Evolutionary conservation across 2,113 vertebrate species (phyloP), one percentile per base, ranked within the genome.

Genomic region (Cyphomyrus discorhynchus): DNA sequence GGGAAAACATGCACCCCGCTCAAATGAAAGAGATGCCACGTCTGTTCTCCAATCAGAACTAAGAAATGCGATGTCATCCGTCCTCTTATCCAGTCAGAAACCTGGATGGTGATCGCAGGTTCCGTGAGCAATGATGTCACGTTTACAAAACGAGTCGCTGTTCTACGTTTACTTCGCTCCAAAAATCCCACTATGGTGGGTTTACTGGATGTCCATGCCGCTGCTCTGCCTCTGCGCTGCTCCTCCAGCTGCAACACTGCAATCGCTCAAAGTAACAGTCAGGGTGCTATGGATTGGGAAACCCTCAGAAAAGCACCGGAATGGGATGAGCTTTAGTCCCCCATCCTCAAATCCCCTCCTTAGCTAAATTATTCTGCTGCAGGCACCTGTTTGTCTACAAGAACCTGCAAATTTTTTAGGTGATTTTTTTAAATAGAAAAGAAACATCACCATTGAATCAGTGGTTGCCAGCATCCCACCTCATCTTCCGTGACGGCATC

Each of bases 51-150:
- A 94, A 93, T 96, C 96, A 86, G 95, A 96, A 92, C 88, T 96
- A 95, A 96, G 95, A 93, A 95, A 95, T 93, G 95, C 95, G 95
- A 96, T 96, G 96, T 96, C 95, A 95, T 95, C 95, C 88, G 93
- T 96, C 92, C 95, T 95, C 92, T 95, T 95, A 93, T 95, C 94
- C 92, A 95, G 92, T 94, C 93, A 95, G 92, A 95, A 95, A 94
- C 94, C 92, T 93, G 95, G 95, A 95, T 96, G 94, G 94, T 90
- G 93, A 94, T 92, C 94, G 94, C 93, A 93, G 93, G 93, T 93
- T 92, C 94, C 94, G 95, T 96, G 95, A 96, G 95, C 96, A 96
- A 96, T 96, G 96, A 96, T 96, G 96, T 96, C 96, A 96, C 95
- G 94, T 96, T 95, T 96, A 94, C 94, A 93, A 90, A 86, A 86